Percentiles rank a stretch among this genome's conserved stretches.
phyloP scores from a whole-genome alignment of 2,888 invertebrate species.

The Bhutanitis thaidina region DNA sequence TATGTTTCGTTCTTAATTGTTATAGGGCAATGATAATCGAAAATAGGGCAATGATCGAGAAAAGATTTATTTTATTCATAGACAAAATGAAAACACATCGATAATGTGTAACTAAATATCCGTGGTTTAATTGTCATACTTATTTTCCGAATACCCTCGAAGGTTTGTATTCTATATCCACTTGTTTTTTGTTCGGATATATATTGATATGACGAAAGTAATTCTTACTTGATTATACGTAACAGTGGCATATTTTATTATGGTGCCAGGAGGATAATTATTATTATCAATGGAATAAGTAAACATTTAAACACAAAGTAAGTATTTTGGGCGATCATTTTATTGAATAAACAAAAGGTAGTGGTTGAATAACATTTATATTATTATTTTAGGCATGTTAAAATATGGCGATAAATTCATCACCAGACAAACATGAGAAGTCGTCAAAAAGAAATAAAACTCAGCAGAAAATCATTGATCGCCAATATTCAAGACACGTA shows the following conservation, averaged over 20 bases:
- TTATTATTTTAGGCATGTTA: slow-evolving; percentile 19
- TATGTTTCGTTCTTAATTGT: too few species aligned
- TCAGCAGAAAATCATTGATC: not conserved
- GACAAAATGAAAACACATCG: too few species aligned
- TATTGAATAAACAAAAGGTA: not conserved
- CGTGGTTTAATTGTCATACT: not conserved
- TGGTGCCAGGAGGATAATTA: not conserved
- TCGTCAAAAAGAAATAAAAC: not conserved
- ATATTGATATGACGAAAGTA: slow-evolving; percentile 25
- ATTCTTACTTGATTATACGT: slow-evolving; percentile 22
- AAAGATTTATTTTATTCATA: too few species aligned
- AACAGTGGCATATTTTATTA: not conserved
- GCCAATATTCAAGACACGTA: not conserved
- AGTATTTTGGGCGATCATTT: not conserved
- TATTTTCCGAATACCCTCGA: not conserved
- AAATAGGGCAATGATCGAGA: too few species aligned
- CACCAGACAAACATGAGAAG: not conserved
- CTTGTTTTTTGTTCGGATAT: not conserved
- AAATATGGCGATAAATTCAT: slow-evolving; percentile 17
- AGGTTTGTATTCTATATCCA: not conserved
- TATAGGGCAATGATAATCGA: too few species aligned
- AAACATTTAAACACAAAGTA: not conserved
- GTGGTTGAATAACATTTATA: not conserved
- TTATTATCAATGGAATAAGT: not conserved
- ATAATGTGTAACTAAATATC: not conserved